Evolutionary conservation across 92 coral and sea anemone genomes (phyloP).

Genomic region (Bergia sp.): DNA sequence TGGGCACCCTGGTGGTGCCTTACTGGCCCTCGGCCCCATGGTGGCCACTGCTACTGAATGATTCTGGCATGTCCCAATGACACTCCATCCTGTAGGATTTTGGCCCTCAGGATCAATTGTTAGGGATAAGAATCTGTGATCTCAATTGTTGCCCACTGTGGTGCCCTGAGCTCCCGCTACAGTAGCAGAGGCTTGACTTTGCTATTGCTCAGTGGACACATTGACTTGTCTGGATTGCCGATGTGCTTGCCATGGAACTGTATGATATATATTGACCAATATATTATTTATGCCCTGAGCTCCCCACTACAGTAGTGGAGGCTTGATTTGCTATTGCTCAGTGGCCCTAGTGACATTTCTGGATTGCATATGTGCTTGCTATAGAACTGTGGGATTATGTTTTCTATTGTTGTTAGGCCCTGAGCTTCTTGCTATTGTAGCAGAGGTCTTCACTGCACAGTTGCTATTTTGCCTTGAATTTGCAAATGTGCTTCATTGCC

Average conservation of each 20-base stretch:
- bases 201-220: not conserved
- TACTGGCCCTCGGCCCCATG: too few species aligned
- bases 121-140: not conserved
- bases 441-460: not conserved
- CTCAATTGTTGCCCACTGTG: not conserved
- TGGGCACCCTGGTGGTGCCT: too few species aligned
- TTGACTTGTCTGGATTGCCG: not conserved
- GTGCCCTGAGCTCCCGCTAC: slow-evolving; percentile 9
- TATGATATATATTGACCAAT: not conserved
- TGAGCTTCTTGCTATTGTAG: not conserved
- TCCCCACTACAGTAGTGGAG: not conserved
- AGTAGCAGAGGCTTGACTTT: not conserved
- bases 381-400: not conserved
- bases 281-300: not conserved
- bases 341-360: not conserved
- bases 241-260: not conserved
- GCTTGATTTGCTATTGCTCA: not conserved
- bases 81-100: slow-evolving; percentile 40
- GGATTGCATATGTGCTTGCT: not conserved
- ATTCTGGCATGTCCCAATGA: slow-evolving; percentile 37
- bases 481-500: slow-evolving; percentile 31
- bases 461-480: slow-evolving; percentile 20
- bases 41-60: not conserved
- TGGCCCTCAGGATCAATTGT: slow-evolving; percentile 40
- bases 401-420: too few species aligned